A percentile compares a stretch with the other conserved stretches of the same genome.
Conservation (phyloP, 2,797 vertebrate species). For the Spheniscus humboldti region DNA sequence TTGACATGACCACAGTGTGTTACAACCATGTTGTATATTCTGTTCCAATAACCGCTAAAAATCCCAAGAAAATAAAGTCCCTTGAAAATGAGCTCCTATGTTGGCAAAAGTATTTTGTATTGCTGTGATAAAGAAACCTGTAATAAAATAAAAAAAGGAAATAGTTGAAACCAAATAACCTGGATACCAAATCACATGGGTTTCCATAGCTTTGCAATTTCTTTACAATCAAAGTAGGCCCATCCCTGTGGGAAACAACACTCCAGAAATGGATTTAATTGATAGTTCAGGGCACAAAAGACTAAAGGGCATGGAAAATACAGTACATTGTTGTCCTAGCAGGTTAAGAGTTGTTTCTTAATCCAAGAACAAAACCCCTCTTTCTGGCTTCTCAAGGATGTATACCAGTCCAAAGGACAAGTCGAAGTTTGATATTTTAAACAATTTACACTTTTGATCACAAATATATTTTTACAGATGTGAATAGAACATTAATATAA, state of each 20-base stretch:
- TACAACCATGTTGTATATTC: not conserved
- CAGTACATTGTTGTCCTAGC: not conserved
- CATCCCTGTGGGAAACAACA: not conserved
- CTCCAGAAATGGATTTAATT: not conserved
- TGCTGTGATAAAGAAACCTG: not conserved
- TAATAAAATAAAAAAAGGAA: not conserved
- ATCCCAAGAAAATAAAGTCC: not conserved
- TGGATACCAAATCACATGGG: not conserved
- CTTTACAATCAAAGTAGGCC: not conserved
- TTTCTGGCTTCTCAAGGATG: not conserved
- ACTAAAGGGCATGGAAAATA: not conserved
- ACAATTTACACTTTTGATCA: not conserved
- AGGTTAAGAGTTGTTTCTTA: not conserved
- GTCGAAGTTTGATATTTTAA: not conserved
- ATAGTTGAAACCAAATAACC: not conserved
- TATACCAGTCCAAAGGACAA: not conserved
- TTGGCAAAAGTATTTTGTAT: not conserved
- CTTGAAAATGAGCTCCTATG: not conserved
- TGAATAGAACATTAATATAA: not conserved
- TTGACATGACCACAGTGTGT: not conserved
- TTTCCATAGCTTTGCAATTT: not conserved
- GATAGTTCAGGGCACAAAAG: not conserved
- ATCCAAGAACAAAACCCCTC: not conserved
- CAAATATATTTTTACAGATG: not conserved
- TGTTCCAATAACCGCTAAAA: not conserved